phyloP scores from a whole-genome alignment of 2,113 vertebrate species.

The Oplegnathus fasciatus region DNA sequence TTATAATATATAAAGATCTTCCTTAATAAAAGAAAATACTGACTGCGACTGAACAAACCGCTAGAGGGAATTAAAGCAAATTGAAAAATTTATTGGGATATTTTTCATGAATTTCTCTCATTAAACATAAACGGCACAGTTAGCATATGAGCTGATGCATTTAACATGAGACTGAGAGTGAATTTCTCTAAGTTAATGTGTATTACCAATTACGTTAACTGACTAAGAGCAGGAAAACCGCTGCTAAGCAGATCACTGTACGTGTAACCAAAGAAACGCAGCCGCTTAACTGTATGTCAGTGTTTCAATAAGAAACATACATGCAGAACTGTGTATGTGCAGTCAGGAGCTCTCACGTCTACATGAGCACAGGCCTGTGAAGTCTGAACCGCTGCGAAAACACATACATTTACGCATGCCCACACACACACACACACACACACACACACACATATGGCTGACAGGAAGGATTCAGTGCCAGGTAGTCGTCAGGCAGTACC shows the following conservation, averaged over 20 bases:
- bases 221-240: slow-evolving; percentile 38
- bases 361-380: slow-evolving; percentile 31
- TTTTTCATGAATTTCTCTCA: slow-evolving; percentile 83
- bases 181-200: slow-evolving; percentile 78
- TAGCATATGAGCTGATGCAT: slow-evolving; percentile 80
- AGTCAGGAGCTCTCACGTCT: slow-evolving; percentile 40
- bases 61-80: slow-evolving; percentile 80
- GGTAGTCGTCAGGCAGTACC: slow-evolving; percentile 83
- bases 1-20: slow-evolving; percentile 68
- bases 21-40: slow-evolving; percentile 65
- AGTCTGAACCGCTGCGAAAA: not conserved
- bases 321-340: slow-evolving; percentile 34
- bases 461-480: slow-evolving; percentile 36
- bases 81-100: slow-evolving; percentile 80
- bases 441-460: slow-evolving; percentile 11
- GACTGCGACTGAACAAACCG: slow-evolving; percentile 74
- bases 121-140: slow-evolving; percentile 84
- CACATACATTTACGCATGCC: not conserved
- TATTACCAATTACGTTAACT: slow-evolving; percentile 80
- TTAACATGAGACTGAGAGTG: slow-evolving; percentile 77
- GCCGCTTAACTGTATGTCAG: slow-evolving; percentile 33
- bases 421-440: slow-evolving; percentile 2
- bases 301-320: slow-evolving; percentile 41
- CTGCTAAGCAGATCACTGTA: slow-evolving; percentile 45
- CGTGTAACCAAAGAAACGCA: slow-evolving; percentile 32